phyloP scores from a whole-genome alignment of 2,797 vertebrate species.

The Coccyzus lansbergi region DNA sequence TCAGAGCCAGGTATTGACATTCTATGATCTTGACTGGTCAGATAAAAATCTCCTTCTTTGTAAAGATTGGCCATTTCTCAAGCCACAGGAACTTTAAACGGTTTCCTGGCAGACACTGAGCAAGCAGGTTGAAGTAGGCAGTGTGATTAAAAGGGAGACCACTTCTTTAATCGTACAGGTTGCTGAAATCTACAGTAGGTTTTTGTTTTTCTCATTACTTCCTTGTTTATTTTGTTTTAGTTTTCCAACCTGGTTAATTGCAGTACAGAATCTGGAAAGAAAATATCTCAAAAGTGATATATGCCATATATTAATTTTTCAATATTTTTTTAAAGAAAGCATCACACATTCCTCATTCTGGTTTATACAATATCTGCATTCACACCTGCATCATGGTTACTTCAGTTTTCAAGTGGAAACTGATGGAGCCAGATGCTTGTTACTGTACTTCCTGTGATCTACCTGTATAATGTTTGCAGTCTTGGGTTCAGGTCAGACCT shows the following conservation, averaged over 20 bases:
- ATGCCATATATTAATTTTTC: neutral
- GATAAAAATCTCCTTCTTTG: slow-evolving; percentile 64
- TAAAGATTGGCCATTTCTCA: slow-evolving; percentile 65
- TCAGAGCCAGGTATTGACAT: slow-evolving; percentile 44
- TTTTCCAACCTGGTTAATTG: slow-evolving; percentile 3
- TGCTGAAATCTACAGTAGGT: slow-evolving; percentile 25
- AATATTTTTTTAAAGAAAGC: neutral
- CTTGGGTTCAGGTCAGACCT: slow-evolving; percentile 12
- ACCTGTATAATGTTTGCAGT: slow-evolving; percentile 17
- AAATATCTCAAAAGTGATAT: neutral
- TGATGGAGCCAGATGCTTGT: neutral
- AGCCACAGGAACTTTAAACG: slow-evolving; percentile 77
- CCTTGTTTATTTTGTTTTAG: neutral
- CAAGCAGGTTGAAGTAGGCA: slow-evolving; percentile 71
- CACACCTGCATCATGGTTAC: neutral
- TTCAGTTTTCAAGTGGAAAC: slow-evolving; percentile 8
- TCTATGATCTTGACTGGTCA: slow-evolving; percentile 65
- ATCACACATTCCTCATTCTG: slow-evolving; percentile 25
- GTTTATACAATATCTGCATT: slow-evolving; percentile 28
- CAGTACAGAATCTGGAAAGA: neutral
- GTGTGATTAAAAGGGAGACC: slow-evolving; percentile 53
- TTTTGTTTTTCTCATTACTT: slow-evolving; percentile 5
- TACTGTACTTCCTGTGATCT: neutral
- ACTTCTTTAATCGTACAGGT: slow-evolving; percentile 62
- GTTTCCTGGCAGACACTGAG: slow-evolving; percentile 57